Conservation (phyloP, 2,888 invertebrate genomes). For the Machimus rusticus region DNA sequence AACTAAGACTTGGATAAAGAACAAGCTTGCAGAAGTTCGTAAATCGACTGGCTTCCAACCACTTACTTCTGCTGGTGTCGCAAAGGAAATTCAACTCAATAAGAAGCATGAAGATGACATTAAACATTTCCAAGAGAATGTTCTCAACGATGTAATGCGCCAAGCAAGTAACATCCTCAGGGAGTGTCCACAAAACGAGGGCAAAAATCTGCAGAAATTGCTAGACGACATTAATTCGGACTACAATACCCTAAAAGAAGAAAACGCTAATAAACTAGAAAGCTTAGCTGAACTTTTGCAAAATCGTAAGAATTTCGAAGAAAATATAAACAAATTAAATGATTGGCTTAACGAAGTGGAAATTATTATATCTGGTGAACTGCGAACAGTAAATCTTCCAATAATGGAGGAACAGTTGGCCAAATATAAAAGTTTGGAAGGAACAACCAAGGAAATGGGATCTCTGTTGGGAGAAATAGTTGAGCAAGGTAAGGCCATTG, state of each 20-base stretch:
- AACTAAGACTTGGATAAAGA: constrained; percentile 81
- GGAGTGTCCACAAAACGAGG: constrained; percentile 80
- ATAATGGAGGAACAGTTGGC: constrained; percentile 85
- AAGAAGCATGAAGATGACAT: constrained; percentile 80
- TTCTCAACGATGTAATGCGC: constrained; percentile 77
- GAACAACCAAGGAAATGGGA: constrained; percentile 76
- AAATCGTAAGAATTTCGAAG: constrained; percentile 82
- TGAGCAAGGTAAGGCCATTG: constrained; percentile 81
- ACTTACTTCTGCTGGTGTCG: constrained; percentile 81
- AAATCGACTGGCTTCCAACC: constrained; percentile 78
- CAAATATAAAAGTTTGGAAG: constrained; percentile 82
- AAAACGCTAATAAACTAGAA: constrained; percentile 75
- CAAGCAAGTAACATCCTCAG: constrained; percentile 79
- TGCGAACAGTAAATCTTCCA: constrained; percentile 81
- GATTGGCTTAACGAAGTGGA: constrained; percentile 93
- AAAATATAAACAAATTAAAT: constrained; percentile 79
- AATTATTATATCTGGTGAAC: constrained; percentile 81
- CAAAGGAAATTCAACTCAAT: constrained; percentile 79
- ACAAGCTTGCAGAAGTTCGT: constrained; percentile 77
- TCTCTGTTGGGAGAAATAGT: constrained; percentile 77
- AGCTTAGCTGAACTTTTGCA: constrained; percentile 76
- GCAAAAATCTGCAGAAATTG: constrained; percentile 70
- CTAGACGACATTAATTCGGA: constrained; percentile 75
- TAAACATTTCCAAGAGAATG: constrained; percentile 78
- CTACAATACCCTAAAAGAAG: constrained; percentile 75